phyloP scores from a whole-genome alignment of 2,797 vertebrate species.

The Serranus cabrilla region DNA sequence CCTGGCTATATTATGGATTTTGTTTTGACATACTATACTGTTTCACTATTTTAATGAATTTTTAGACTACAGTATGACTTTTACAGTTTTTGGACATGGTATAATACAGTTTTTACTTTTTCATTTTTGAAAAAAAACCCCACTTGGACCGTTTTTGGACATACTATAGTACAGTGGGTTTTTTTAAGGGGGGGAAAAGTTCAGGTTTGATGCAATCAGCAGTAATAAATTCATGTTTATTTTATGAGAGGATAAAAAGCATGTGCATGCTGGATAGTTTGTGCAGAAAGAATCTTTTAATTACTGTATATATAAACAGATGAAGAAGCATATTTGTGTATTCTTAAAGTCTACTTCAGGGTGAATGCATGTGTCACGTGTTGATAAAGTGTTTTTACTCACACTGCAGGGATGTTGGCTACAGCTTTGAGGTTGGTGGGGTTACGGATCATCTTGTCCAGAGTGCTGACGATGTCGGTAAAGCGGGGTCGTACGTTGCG shows the following conservation, averaged over 20 bases:
- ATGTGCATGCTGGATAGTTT: conserved; percentile 10
- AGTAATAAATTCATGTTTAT: conserved; percentile 67
- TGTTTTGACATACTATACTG: no score
- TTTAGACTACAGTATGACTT: no score
- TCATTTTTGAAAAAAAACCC: no score
- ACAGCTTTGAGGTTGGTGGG: conserved; percentile 97
- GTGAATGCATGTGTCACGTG: conserved; percentile 1
- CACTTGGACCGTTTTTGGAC: no score
- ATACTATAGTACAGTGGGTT: no score
- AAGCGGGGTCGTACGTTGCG: conserved; percentile 97
- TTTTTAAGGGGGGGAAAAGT: conserved; percentile 28
- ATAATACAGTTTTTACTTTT: no score
- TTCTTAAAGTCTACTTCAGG: conserved; percentile 18
- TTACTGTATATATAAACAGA: conserved; percentile 32
- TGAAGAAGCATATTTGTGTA: conserved; percentile 24
- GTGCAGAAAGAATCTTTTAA: conserved; percentile 18
- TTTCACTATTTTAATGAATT: no score
- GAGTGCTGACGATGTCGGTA: conserved; percentile 95
- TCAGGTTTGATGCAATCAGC: conserved; percentile 67
- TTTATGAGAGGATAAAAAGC: conserved; percentile 55
- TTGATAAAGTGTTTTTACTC: conserved; percentile 75
- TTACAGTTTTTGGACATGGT: no score
- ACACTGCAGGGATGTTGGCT: conserved; percentile 98
- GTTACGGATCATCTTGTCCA: conserved; percentile 99
- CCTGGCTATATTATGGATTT: no score